Evolutionary conservation across 2,888 invertebrate genomes (phyloP), one percentile per base, ranked within the genome.

Genomic region (Argyra leucocephala): DNA sequence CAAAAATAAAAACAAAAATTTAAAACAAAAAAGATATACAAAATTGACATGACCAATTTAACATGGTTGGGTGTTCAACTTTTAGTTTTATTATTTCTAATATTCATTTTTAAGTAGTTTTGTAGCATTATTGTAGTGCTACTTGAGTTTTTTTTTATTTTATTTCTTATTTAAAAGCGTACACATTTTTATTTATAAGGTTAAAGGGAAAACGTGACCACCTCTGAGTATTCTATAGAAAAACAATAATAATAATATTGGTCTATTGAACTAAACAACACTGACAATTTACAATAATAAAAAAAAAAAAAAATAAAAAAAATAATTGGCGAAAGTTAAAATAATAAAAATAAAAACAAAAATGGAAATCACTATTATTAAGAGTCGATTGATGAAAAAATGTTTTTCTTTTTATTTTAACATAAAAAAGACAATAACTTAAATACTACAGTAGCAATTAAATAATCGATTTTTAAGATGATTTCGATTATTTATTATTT

Each of bases 191-290:
- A n/a, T 31, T 10, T 48, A 48, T 48, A 48, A 48, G 48, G 48
- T 48, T 48, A 48, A 48, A 48, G 48, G 48, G 48, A 48, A 48
- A 48, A 48, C 48, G 48, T 48, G 48, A 48, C 48, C 48, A 48
- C 18, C 48, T 48, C 18, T 48, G 48, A 48, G 15, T 48, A 37
- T 37, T 12, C 4, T 15, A 48, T 18, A 5, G n/a, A 18, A n/a
- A n/a, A n/a, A n/a, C n/a, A n/a, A n/a, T n/a, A n/a, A n/a, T n/a
- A n/a, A 48, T 48, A 18, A 48, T 48, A 48, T 18, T n/a, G 48
- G 18, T 48, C 48, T 48, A 48, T n/a, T 48, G 48, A n/a, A 18
- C 48, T 48, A 48, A 26, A 48, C 48, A 48, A 48, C n/a, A n/a
- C n/a, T 48, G 15, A n/a, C n/a, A 48, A 48, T 48, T 48, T 18